phyloP scores from a whole-genome alignment of 1,140 invertebrate genomes.

The Lasioglossum albipes region DNA sequence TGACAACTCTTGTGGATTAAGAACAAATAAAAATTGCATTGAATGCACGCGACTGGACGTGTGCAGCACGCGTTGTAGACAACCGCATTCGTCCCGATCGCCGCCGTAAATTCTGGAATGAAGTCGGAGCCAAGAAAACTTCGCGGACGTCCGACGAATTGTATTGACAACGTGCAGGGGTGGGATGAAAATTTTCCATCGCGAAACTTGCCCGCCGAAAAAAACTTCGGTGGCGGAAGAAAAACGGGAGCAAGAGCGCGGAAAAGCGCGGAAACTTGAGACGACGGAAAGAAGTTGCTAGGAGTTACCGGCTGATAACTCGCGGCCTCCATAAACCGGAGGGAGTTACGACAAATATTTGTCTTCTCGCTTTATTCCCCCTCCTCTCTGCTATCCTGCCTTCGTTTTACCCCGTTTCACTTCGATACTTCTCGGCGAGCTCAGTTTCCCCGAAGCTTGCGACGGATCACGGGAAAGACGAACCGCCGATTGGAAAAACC shows the following conservation, averaged over 20 bases:
- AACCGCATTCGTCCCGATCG: too few species aligned
- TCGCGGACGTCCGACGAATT: not conserved
- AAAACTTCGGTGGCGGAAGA: conserved; percentile 12
- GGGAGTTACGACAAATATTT: conserved; percentile 60
- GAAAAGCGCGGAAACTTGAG: conserved; percentile 12
- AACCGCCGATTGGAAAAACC: not conserved
- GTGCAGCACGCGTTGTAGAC: too few species aligned
- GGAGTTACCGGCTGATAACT: conserved; percentile 51
- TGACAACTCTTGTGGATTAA: too few species aligned
- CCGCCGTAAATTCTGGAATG: too few species aligned
- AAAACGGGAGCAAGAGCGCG: conserved; percentile 7
- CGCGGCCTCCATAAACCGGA: conserved; percentile 39
- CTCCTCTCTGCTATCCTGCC: too few species aligned
- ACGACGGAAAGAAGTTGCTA: conserved; percentile 34
- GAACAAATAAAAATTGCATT: too few species aligned
- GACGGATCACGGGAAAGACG: too few species aligned
- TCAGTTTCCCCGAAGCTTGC: conserved; percentile 15
- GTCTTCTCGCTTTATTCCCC: conserved; percentile 43
- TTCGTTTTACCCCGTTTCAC: not conserved
- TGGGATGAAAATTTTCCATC: conserved; percentile 11
- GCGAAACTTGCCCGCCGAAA: not conserved
- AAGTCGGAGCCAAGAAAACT: not conserved
- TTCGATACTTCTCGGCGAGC: conserved; percentile 5
- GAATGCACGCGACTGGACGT: too few species aligned
- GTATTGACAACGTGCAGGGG: not conserved